phyloP scores from a whole-genome alignment of 2,888 invertebrate species.

The Mystacides longicornis region DNA sequence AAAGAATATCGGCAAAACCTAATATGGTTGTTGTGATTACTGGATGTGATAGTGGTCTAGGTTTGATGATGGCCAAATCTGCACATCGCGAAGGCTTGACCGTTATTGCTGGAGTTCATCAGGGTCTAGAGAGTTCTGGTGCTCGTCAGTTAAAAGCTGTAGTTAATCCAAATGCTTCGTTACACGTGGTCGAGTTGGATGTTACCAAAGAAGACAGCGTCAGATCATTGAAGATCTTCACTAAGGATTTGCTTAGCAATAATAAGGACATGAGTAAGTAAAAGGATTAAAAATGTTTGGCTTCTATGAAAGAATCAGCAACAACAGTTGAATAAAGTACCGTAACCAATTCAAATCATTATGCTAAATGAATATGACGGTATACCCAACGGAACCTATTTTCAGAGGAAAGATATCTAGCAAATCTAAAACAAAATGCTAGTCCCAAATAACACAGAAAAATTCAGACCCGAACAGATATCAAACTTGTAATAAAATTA shows the following conservation, averaged over 20 bases:
- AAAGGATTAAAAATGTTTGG: too few species aligned
- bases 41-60: slow-evolving; percentile 82
- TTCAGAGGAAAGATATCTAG: too few species aligned
- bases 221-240: slow-evolving; percentile 40
- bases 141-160: slow-evolving; percentile 33
- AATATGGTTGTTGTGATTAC: slow-evolving; percentile 58
- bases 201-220: slow-evolving; percentile 57
- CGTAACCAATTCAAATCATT: too few species aligned
- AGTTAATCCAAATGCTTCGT: slow-evolving; percentile 31
- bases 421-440: too few species aligned
- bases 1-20: background rate
- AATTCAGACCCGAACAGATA: too few species aligned
- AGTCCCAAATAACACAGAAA: too few species aligned
- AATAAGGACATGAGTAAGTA: slow-evolving; percentile 49
- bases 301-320: too few species aligned
- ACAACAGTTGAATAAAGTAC: too few species aligned
- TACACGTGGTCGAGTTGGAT: slow-evolving; percentile 54
- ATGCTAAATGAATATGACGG: too few species aligned
- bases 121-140: slow-evolving; percentile 45
- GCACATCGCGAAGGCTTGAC: slow-evolving; percentile 56
- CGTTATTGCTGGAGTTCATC: slow-evolving; percentile 72
- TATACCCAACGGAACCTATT: too few species aligned
- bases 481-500: too few species aligned
- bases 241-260: slow-evolving; percentile 40
- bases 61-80: slow-evolving; percentile 62